These are phyloP conservation scores for Sphenopsis melanotis DNA, from an alignment of 2,797 vertebrate genomes.

Conservation along the genomic window DNA sequence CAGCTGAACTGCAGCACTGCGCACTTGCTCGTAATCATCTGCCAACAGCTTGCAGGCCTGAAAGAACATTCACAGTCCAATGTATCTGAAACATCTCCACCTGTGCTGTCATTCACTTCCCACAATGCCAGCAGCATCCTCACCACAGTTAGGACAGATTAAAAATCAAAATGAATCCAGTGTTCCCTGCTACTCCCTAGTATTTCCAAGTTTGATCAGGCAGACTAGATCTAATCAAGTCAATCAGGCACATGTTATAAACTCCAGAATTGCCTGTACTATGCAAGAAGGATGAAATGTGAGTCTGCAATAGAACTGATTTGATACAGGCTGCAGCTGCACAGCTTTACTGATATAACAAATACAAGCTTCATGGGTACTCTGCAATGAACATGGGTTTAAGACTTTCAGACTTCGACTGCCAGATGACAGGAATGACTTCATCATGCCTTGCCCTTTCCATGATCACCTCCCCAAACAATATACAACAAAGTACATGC, in stretches of 20 bases:
- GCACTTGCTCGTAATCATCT: constrained; percentile 96
- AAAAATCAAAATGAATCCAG: background rate
- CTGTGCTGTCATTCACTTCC: background rate
- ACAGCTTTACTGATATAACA: background rate
- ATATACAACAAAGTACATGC: background rate
- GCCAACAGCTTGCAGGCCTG: constrained; percentile 92
- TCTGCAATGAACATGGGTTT: background rate
- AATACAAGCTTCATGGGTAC: rapidly evolving
- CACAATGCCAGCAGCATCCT: background rate
- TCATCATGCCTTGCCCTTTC: background rate
- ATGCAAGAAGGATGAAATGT: background rate
- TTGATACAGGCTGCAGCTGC: background rate
- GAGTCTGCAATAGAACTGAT: background rate
- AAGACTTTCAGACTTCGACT: background rate
- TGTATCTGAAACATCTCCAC: background rate
- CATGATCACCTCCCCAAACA: background rate
- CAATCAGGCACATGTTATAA: background rate
- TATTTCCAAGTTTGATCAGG: background rate
- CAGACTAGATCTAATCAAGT: background rate
- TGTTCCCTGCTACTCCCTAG: background rate
- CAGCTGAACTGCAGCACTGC: constrained; percentile 92
- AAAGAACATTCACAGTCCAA: background rate
- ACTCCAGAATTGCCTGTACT: background rate
- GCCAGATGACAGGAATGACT: background rate
- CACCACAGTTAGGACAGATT: background rate